Percentiles rank a stretch among this genome's conserved stretches.
These are phyloP conservation scores for Tenrec ecaudatus DNA, from an alignment of 2,113 vertebrate genomes.

Conservation along the genomic window DNA sequence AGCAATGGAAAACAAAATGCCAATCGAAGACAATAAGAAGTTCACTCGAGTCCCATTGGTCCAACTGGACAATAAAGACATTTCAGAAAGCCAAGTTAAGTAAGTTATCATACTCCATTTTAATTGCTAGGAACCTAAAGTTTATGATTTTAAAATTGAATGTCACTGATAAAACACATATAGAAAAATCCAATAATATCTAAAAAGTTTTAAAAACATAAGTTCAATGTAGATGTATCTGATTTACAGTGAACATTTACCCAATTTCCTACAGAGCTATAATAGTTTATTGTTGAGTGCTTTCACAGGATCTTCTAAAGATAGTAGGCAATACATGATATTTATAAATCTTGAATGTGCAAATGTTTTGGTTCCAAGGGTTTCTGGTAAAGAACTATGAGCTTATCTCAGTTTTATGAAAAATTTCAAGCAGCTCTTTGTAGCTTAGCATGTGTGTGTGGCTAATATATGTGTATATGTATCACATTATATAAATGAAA, in stretches of 20 bases:
- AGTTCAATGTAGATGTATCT: neutral
- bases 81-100: constrained; percentile 70
- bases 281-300: neutral
- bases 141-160: neutral
- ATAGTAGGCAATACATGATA: neutral
- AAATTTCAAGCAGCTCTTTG: neutral
- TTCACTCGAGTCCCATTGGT: constrained; percentile 88
- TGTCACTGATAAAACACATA: neutral
- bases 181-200: constrained; percentile 3
- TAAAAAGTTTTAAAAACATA: neutral
- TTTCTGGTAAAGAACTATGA: neutral
- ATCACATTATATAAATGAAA: neutral
- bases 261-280: neutral
- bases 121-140: constrained; percentile 42
- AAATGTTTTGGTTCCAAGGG: neutral
- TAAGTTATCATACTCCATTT: constrained; percentile 56
- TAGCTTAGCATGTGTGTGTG: neutral
- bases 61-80: constrained; percentile 71
- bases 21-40: constrained; percentile 74
- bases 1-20: constrained; percentile 87
- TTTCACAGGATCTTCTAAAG: neutral
- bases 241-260: neutral
- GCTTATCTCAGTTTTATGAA: neutral
- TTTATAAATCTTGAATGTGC: neutral
- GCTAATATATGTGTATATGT: neutral